Percentiles rank a stretch among this genome's conserved stretches.
Conservation (phyloP, 2,888 invertebrate species). For the Hermaeophaga mercurialis region DNA sequence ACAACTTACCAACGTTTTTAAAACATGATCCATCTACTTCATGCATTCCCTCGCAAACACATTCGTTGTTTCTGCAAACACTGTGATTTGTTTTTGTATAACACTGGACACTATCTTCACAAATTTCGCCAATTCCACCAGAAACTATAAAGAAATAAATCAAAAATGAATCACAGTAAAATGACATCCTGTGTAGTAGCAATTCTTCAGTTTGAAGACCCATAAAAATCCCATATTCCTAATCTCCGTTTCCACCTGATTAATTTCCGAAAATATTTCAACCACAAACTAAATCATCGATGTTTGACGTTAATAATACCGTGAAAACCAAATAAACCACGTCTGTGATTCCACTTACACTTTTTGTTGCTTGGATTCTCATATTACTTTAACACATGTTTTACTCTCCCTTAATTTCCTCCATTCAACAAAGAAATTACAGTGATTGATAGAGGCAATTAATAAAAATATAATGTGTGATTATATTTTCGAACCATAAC, state of each 20-base stretch:
- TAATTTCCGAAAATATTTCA: conserved; percentile 5
- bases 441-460: too few species aligned
- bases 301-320: conserved; percentile 6
- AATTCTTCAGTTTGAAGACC: too few species aligned
- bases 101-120: conserved; percentile 48
- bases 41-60: conserved; percentile 45
- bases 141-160: conserved; percentile 40
- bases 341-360: not conserved
- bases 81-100: conserved; percentile 36
- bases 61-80: conserved; percentile 44
- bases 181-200: too few species aligned
- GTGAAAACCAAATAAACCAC: conserved; percentile 12
- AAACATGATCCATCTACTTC: conserved; percentile 40
- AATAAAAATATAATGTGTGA: too few species aligned
- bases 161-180: too few species aligned
- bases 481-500: too few species aligned
- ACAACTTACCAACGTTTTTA: conserved; percentile 43
- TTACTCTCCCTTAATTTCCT: not conserved
- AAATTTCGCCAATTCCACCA: conserved; percentile 40
- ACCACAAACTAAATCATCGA: not conserved
- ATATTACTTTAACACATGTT: conserved; percentile 13
- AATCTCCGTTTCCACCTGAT: conserved; percentile 4
- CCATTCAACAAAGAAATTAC: too few species aligned
- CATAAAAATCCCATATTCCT: too few species aligned
- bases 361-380: conserved; percentile 2